These are phyloP conservation scores for Nomada lathburiana DNA, from an alignment of 2,888 invertebrate species.

Conservation along the genomic window DNA sequence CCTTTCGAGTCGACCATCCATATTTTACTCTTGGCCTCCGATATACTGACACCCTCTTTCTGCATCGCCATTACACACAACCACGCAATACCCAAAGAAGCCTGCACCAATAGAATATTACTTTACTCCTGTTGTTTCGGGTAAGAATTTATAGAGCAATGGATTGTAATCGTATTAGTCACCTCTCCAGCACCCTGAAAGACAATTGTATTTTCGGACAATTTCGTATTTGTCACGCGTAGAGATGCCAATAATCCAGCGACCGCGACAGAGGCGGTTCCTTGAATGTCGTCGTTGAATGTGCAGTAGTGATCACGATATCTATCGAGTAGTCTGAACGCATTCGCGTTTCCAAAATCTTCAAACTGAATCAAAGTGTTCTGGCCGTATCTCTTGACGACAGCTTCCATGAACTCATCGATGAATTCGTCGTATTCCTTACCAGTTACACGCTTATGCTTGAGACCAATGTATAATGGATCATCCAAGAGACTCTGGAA, in stretches of 20 bases:
- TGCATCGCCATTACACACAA: conserved; percentile 97
- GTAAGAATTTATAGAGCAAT: neutral
- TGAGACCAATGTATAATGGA: conserved; percentile 97
- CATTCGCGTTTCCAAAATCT: conserved; percentile 99
- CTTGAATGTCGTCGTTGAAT: conserved; percentile 99
- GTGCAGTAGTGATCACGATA: conserved; percentile 96
- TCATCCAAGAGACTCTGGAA: conserved; percentile 92
- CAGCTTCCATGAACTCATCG: conserved; percentile 98
- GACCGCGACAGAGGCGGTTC: conserved; percentile 98
- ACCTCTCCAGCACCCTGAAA: conserved; percentile 99
- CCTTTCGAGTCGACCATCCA: conserved; percentile 99
- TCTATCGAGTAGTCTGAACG: conserved; percentile 95
- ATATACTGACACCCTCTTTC: conserved; percentile 91
- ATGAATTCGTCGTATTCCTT: conserved; percentile 95
- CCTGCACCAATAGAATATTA: conserved; percentile 85
- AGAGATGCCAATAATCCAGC: conserved; percentile 96
- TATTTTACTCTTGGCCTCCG: conserved; percentile 92
- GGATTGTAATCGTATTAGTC: conserved; percentile 17
- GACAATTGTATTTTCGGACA: conserved; percentile 94
- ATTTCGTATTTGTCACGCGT: conserved; percentile 91
- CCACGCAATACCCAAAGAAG: conserved; percentile 96
- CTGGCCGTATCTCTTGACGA: conserved; percentile 93
- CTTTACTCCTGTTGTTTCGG: neutral
- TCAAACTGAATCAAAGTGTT: conserved; percentile 97
- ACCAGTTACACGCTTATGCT: conserved; percentile 93